Evolutionary conservation across 2,888 invertebrate genomes (phyloP), one percentile per base, ranked within the genome.

Genomic region (Diarsia dahlii): DNA sequence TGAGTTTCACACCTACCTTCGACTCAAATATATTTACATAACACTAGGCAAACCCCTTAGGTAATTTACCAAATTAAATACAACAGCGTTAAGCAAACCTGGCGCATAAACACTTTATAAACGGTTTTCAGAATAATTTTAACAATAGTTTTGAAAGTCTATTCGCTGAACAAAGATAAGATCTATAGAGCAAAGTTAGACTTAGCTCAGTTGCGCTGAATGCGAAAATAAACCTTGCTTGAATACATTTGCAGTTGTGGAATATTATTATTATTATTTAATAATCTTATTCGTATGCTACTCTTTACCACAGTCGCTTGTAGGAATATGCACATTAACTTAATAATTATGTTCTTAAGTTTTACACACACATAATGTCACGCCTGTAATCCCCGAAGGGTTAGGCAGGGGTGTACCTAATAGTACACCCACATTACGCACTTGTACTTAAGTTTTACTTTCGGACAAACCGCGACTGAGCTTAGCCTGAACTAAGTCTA

Each of bases 1-100:
- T n/a, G 15, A 3, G 34, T 50, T 73, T 56, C 18, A 52, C 39
- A 52, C 39, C 28, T 39, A 28, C n/a, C 28, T 12, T 60, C 28
- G 15, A 48, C 13, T 48, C 20, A 60, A 56, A 50, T 23, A 34
- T 63, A 15, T 63, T 58, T 50, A 50, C 54, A 28, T 39, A 13
- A 23, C 23, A 48, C 20, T 13, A 50, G 13, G 6, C 52, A 54
- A 20, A 23, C 18, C 12, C 10, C 12, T 0, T n/a, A 18, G 1
- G 18, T 34, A 60, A 46, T 28, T 39, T 13, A 74, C 9, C 20
- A 10, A 50, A 23, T 39, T 52, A 39, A 76, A n/a, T 76, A n/a
- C 46, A 34, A 28, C 62, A 15, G 13, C 0, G 23, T 12, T 20
- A 73, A 56, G 28, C 9, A n/a, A 18, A 56, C 34, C 46, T 56